These are phyloP conservation scores for Thereva unica DNA, from an alignment of 2,888 invertebrate genomes.

Conservation along the genomic window DNA sequence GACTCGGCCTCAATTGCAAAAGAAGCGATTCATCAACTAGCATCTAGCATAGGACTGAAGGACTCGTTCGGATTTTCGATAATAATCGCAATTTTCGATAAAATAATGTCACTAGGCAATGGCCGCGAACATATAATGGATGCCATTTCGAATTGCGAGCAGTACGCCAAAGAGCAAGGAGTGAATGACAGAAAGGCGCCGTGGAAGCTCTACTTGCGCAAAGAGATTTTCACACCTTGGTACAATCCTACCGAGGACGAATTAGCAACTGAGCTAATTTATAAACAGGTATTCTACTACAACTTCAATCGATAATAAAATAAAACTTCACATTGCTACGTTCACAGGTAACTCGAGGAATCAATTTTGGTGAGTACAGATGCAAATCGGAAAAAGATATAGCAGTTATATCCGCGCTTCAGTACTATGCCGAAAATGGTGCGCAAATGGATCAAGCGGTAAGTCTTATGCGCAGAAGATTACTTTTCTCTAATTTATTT, in stretches of 20 bases:
- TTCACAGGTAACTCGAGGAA: conserved; percentile 69
- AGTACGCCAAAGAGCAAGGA: conserved; percentile 90
- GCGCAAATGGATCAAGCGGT: conserved; percentile 68
- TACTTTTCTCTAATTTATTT: neutral
- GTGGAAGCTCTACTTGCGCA: conserved; percentile 85
- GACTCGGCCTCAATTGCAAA: conserved; percentile 91
- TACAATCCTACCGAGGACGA: conserved; percentile 82
- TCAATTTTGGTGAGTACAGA: conserved; percentile 91
- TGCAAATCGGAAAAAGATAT: conserved; percentile 82
- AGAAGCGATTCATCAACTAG: conserved; percentile 82
- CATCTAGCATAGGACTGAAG: conserved; percentile 73
- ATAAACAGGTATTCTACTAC: conserved; percentile 66
- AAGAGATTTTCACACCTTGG: conserved; percentile 93
- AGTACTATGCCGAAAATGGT: conserved; percentile 85
- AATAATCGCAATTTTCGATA: conserved; percentile 87
- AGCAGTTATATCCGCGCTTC: conserved; percentile 86
- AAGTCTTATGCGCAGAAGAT: conserved; percentile 52
- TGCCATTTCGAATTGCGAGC: conserved; percentile 94
- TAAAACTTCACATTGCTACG: neutral
- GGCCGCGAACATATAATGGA: conserved; percentile 93
- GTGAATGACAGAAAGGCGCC: conserved; percentile 81
- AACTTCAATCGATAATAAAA: neutral
- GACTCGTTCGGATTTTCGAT: conserved; percentile 92
- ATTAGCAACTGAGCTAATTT: conserved; percentile 85
- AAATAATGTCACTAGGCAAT: conserved; percentile 84